These are phyloP conservation scores for Aldrovandia affinis DNA, from an alignment of 2,797 vertebrate genomes.

Conservation along the genomic window DNA sequence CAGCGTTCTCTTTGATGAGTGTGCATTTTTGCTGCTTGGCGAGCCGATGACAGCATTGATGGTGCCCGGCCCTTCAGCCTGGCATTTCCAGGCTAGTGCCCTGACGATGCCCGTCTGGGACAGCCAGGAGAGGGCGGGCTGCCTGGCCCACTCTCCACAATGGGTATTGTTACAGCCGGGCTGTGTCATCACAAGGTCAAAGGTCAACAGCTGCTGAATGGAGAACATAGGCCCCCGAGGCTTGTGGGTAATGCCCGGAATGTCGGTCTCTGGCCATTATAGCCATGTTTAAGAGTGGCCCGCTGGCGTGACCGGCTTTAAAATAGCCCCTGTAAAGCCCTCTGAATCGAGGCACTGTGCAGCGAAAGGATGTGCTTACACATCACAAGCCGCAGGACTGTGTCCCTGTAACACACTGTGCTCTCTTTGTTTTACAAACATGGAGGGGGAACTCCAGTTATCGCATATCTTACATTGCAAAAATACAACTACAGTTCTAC, in stretches of 20 bases:
- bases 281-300: slow-evolving; percentile 47
- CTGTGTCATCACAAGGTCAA: slow-evolving; percentile 54
- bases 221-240: slow-evolving; percentile 50
- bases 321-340: slow-evolving; percentile 63
- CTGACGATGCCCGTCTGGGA: not conserved
- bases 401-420: slow-evolving; percentile 69
- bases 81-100: not conserved
- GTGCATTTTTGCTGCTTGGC: not conserved
- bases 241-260: slow-evolving; percentile 69
- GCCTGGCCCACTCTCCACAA: slow-evolving; percentile 30
- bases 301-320: slow-evolving; percentile 54
- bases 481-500: not conserved
- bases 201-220: slow-evolving; percentile 71
- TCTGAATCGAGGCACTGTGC: slow-evolving; percentile 58
- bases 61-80: not conserved
- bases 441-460: slow-evolving; percentile 54
- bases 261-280: slow-evolving; percentile 59
- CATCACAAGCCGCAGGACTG: slow-evolving; percentile 62
- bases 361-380: slow-evolving; percentile 61
- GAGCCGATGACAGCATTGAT: not conserved
- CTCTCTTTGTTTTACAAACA: slow-evolving; percentile 49
- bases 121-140: slow-evolving; percentile 18
- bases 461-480: not conserved
- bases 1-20: not conserved
- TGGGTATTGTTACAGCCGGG: slow-evolving; percentile 52